Conservation (phyloP, 1,140 invertebrate species). For the Atta cephalotes region DNA sequence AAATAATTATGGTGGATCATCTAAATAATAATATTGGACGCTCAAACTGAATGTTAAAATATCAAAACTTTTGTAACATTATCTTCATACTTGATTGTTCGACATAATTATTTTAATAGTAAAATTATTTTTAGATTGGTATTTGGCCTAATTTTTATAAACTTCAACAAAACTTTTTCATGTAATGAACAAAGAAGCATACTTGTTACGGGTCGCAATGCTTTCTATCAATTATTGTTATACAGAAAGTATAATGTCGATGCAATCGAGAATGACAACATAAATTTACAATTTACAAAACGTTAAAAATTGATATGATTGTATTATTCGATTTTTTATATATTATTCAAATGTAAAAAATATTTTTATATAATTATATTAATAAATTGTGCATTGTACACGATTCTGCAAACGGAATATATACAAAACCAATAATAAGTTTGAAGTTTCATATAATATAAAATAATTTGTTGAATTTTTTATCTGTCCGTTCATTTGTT, state of each 20-base stretch:
- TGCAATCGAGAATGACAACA: background rate
- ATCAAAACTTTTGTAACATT: background rate
- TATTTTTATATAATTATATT: background rate
- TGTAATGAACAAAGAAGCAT: background rate
- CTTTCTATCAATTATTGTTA: background rate
- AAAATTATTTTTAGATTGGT: background rate
- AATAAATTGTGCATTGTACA: too few relatives aligned
- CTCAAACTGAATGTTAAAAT: background rate
- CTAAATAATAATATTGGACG: background rate
- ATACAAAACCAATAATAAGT: background rate
- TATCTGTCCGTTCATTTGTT: too few relatives aligned
- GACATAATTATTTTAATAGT: background rate
- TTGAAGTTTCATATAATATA: background rate
- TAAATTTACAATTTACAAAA: background rate
- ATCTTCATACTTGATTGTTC: background rate
- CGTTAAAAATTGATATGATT: background rate
- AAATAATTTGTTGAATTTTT: background rate
- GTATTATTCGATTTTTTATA: background rate
- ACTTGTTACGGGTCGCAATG: background rate
- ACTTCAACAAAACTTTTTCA: background rate
- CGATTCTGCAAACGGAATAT: background rate
- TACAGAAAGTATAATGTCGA: background rate
- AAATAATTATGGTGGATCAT: background rate
- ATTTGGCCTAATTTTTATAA: background rate
- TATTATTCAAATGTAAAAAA: background rate